phyloP scores from a whole-genome alignment of 2,888 invertebrate species.

The Erebia ligea region DNA sequence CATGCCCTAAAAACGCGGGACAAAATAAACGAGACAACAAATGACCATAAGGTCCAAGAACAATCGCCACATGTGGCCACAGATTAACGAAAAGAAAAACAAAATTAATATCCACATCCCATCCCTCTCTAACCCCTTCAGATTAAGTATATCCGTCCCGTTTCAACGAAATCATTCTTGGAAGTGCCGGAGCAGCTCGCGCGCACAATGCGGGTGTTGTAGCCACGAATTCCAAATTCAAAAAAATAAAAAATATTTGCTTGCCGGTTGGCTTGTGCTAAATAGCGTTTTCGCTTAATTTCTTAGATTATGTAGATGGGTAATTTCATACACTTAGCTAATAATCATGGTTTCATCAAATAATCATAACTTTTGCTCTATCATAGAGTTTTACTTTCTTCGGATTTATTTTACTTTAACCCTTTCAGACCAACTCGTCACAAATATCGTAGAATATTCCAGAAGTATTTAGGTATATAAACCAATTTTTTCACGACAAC shows the following conservation, averaged over 20 bases:
- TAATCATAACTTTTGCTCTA: no score
- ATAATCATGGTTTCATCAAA: no score
- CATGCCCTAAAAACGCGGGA: constrained; percentile 51
- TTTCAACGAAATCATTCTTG: constrained; percentile 78
- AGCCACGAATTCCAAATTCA: constrained; percentile 70
- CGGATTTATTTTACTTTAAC: background rate
- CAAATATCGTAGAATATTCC: no score
- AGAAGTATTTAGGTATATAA: no score
- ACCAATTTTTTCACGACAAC: no score
- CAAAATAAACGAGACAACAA: constrained; percentile 56
- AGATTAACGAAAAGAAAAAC: constrained; percentile 80
- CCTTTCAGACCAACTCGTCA: no score
- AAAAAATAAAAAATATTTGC: constrained; percentile 56
- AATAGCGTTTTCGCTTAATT: constrained; percentile 59
- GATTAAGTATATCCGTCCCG: constrained; percentile 47
- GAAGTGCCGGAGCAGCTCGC: constrained; percentile 72
- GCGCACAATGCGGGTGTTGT: constrained; percentile 81
- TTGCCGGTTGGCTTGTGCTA: constrained; percentile 61
- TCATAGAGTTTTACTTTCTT: background rate
- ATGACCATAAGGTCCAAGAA: constrained; percentile 82
- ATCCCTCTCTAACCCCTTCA: constrained; percentile 47
- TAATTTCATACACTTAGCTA: background rate
- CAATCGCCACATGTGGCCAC: constrained; percentile 82
- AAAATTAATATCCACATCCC: constrained; percentile 65
- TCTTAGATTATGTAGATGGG: constrained; percentile 43